phyloP scores from a whole-genome alignment of 1,140 invertebrate species.

The Prorops nasuta region DNA sequence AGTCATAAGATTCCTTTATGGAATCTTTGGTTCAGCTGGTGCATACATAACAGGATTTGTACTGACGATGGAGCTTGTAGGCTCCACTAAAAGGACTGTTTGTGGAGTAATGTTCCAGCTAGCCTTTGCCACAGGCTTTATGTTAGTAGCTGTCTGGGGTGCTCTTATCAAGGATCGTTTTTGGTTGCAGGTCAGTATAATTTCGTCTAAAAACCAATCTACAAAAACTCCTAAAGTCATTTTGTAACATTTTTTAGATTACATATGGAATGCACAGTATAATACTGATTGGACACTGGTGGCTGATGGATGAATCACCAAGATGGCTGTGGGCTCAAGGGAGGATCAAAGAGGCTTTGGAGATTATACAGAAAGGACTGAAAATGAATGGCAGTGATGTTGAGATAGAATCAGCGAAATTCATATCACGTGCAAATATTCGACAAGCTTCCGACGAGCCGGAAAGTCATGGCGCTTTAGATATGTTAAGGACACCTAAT shows the following conservation, averaged over 20 bases:
- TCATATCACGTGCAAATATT: conserved; percentile 62
- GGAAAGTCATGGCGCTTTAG: conserved; percentile 58
- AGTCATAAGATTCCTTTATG: conserved; percentile 69
- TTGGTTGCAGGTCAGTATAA: conserved; percentile 60
- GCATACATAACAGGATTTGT: conserved; percentile 83
- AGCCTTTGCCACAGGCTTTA: conserved; percentile 78
- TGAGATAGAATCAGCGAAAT: conserved; percentile 62
- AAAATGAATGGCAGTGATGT: conserved; percentile 67
- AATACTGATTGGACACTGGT: conserved; percentile 76
- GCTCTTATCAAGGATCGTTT: conserved; percentile 73
- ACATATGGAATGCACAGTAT: conserved; percentile 75
- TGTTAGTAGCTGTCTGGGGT: conserved; percentile 80
- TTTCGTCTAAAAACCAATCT: neutral
- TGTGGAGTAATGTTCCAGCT: conserved; percentile 81
- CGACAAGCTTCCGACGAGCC: conserved; percentile 48
- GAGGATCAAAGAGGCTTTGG: conserved; percentile 66
- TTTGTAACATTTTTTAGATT: conserved; percentile 55
- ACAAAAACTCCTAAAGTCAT: too few relatives aligned
- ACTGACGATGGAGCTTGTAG: conserved; percentile 84
- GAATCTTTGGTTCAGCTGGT: conserved; percentile 80
- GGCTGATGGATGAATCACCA: conserved; percentile 83
- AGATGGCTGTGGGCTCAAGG: conserved; percentile 83
- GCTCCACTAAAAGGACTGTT: conserved; percentile 74
- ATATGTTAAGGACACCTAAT: conserved; percentile 78
- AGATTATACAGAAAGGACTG: conserved; percentile 71